Conservation (phyloP, 1,140 invertebrate species). For the Drosophila watanabei region DNA sequence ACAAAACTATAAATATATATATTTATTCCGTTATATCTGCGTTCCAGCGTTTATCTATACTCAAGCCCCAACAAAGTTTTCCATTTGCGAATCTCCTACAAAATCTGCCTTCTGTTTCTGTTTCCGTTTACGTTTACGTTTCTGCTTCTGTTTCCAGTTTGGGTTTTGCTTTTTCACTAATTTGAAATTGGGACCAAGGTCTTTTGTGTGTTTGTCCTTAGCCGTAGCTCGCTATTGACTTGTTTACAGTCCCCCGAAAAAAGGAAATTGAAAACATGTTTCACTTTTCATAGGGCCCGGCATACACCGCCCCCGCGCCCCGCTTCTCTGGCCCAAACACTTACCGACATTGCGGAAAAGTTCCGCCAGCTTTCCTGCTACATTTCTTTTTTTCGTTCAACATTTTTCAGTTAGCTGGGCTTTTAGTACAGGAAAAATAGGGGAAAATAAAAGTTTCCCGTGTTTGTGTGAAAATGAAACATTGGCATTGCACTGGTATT, state of each 20-base stretch:
- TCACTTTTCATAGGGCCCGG: slow-evolving; percentile 50
- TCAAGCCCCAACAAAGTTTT: slow-evolving; percentile 32
- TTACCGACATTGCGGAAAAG: slow-evolving; percentile 69
- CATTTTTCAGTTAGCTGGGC: slow-evolving; percentile 39
- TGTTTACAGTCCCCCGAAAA: slow-evolving; percentile 49
- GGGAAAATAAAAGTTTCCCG: slow-evolving; percentile 39
- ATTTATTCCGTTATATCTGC: slow-evolving; percentile 43
- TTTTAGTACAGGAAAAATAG: slow-evolving; percentile 30
- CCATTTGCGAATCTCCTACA: slow-evolving; percentile 15
- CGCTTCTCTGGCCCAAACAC: slow-evolving; percentile 38
- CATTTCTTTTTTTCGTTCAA: slow-evolving; percentile 10
- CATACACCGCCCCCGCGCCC: not conserved
- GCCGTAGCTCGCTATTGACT: slow-evolving; percentile 46
- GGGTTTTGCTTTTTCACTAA: slow-evolving; percentile 34
- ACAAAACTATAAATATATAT: slow-evolving; percentile 55
- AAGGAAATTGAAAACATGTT: slow-evolving; percentile 64
- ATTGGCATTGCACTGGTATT: slow-evolving; percentile 37
- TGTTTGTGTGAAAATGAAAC: slow-evolving; percentile 54
- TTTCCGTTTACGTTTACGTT: slow-evolving; percentile 2
- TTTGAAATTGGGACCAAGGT: slow-evolving; percentile 55
- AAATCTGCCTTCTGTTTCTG: slow-evolving; percentile 30
- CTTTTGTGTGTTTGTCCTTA: slow-evolving; percentile 47
- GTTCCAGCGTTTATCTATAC: slow-evolving; percentile 25
- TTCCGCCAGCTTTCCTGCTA: slow-evolving; percentile 41
- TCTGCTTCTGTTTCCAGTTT: not conserved